A percentile compares a stretch with the other conserved stretches of the same genome.
phyloP scores from a whole-genome alignment of 1,140 invertebrate species.

The Prorops nasuta region DNA sequence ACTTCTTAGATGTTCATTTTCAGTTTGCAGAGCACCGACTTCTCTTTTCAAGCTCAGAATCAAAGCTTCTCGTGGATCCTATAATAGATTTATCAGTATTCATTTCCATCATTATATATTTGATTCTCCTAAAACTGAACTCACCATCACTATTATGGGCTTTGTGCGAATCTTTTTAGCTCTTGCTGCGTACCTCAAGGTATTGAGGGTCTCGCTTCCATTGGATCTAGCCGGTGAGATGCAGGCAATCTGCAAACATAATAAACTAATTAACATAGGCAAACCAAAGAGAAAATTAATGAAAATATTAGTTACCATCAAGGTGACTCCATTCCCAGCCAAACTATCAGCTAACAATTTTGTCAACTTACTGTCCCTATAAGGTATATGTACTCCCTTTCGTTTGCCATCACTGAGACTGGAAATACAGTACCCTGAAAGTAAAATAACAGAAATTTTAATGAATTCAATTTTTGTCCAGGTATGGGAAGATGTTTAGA shows the following conservation, averaged over 20 bases:
- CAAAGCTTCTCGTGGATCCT: slow-evolving; percentile 89
- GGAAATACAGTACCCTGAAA: slow-evolving; percentile 86
- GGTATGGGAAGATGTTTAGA: too few relatives aligned
- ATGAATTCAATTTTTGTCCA: too few relatives aligned
- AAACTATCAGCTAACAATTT: slow-evolving; percentile 90
- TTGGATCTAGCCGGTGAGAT: slow-evolving; percentile 85
- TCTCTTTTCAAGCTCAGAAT: slow-evolving; percentile 88
- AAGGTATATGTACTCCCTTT: slow-evolving; percentile 83
- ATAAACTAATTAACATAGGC: slow-evolving; percentile 10
- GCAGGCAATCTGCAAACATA: slow-evolving; percentile 77
- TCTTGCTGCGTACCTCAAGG: slow-evolving; percentile 81
- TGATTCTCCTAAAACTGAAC: slow-evolving; percentile 19
- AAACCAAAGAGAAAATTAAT: slow-evolving; percentile 6
- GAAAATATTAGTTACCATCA: slow-evolving; percentile 70
- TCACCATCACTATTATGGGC: slow-evolving; percentile 89
- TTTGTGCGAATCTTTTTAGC: slow-evolving; percentile 87
- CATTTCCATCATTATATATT: too few relatives aligned
- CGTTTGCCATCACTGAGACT: slow-evolving; percentile 83
- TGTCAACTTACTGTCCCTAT: slow-evolving; percentile 89
- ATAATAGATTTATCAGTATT: slow-evolving; percentile 8
- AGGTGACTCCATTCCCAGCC: slow-evolving; percentile 90
- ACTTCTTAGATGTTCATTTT: slow-evolving; percentile 86
- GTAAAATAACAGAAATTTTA: slow-evolving; percentile 8
- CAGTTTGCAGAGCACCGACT: slow-evolving; percentile 81
- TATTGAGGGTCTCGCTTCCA: slow-evolving; percentile 87